These are phyloP conservation scores for Manis crassicaudata DNA, from an alignment of 2,797 vertebrate species.

Conservation along the genomic window DNA sequence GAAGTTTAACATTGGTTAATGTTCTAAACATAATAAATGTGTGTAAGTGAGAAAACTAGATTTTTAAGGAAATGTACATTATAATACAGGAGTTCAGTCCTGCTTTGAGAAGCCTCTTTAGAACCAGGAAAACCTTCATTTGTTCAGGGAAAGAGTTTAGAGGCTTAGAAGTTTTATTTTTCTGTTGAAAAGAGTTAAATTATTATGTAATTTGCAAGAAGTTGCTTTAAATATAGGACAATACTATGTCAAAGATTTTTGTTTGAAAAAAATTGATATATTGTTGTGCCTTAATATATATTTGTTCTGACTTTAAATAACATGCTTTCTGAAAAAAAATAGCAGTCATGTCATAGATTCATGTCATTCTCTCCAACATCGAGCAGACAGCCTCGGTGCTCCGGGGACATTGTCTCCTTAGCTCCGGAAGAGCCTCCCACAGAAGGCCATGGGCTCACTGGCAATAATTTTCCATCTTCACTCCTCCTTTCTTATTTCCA, in stretches of 20 bases:
- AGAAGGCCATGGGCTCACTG: background rate
- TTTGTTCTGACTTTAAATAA: conserved; percentile 76
- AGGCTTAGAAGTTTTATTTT: conserved; percentile 65
- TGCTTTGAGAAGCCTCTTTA: conserved; percentile 37
- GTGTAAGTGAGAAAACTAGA: background rate
- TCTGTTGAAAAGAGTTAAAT: conserved; percentile 75
- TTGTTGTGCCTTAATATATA: conserved; percentile 79
- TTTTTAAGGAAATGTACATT: conserved; percentile 52
- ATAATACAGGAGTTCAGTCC: background rate
- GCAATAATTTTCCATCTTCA: background rate
- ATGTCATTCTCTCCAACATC: background rate
- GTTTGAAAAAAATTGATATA: conserved; percentile 64
- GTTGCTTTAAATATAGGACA: conserved; percentile 48
- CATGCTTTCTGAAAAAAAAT: conserved; percentile 60
- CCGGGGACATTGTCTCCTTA: background rate
- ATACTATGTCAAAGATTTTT: conserved; percentile 53
- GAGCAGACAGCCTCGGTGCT: background rate
- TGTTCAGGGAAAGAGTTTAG: conserved; percentile 53
- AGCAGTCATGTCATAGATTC: background rate
- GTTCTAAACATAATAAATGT: background rate
- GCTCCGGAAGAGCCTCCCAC: background rate
- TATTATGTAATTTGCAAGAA: conserved; percentile 67
- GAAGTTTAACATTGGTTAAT: background rate
- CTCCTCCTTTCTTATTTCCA: background rate
- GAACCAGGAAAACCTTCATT: conserved; percentile 34